These are phyloP conservation scores for Callionymus lyra DNA, from an alignment of 2,113 vertebrate genomes.

Conservation along the genomic window DNA sequence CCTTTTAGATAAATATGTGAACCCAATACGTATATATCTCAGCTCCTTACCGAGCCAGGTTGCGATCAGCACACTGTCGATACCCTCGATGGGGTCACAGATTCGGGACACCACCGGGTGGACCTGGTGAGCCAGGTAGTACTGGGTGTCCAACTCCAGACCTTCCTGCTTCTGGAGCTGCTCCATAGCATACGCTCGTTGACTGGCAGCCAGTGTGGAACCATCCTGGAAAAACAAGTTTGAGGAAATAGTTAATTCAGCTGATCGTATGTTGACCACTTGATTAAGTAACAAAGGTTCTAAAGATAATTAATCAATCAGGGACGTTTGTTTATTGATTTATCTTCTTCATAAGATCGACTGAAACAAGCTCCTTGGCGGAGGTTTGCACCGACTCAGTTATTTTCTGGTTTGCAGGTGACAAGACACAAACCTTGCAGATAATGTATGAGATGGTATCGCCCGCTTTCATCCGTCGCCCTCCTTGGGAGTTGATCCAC, in stretches of 20 bases:
- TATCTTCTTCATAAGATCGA: too few relatives aligned
- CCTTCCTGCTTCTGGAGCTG: constrained; percentile 88
- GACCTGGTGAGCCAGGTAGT: constrained; percentile 93
- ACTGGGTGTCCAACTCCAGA: constrained; percentile 84
- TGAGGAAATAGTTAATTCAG: too few relatives aligned
- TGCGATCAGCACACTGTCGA: constrained; percentile 86
- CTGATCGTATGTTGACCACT: too few relatives aligned
- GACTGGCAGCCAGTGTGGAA: constrained; percentile 80
- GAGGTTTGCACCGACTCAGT: too few relatives aligned
- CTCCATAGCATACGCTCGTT: constrained; percentile 89
- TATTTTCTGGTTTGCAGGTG: too few relatives aligned
- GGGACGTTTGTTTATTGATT: too few relatives aligned
- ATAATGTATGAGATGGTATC: constrained; percentile 93
- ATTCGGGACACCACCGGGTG: constrained; percentile 95
- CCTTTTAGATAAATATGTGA: too few relatives aligned
- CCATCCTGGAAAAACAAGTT: constrained; percentile 83
- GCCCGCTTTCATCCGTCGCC: constrained; percentile 86
- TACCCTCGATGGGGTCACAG: constrained; percentile 93
- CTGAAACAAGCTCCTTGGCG: too few relatives aligned
- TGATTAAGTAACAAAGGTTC: too few relatives aligned
- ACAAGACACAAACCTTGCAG: constrained; percentile 83
- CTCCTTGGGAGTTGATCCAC: constrained; percentile 95
- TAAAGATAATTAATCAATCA: too few relatives aligned
- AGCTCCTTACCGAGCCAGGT: constrained; percentile 71
- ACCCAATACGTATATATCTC: background rate